Conservation (phyloP, 2,888 invertebrate species). For the Omphaloscelis lunosa region DNA sequence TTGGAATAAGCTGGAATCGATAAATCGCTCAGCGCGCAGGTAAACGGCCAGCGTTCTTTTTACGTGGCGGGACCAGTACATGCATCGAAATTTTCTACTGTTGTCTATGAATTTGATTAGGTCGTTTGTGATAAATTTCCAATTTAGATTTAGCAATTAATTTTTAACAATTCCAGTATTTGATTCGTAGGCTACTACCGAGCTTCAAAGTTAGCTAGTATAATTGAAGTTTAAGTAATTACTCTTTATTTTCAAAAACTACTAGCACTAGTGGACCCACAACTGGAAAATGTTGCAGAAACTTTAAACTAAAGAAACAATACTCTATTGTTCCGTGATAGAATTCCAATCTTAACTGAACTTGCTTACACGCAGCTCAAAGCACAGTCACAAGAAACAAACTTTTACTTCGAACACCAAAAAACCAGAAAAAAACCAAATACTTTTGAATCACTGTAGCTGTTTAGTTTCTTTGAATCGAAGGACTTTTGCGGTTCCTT, state of each 20-base stretch:
- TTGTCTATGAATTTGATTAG: background rate
- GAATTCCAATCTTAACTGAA: slow-evolving; percentile 34
- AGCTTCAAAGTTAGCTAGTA: background rate
- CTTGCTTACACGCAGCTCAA: slow-evolving; percentile 22
- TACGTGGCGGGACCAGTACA: no score
- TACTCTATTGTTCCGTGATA: slow-evolving; percentile 32
- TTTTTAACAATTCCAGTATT: no score
- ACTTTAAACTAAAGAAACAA: slow-evolving; percentile 37
- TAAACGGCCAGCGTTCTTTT: no score
- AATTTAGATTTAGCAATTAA: background rate
- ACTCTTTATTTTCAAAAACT: slow-evolving; percentile 10
- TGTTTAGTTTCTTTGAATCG: slow-evolving; percentile 29
- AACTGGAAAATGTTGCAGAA: slow-evolving; percentile 29
- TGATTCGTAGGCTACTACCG: background rate
- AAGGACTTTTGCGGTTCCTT: slow-evolving; percentile 7
- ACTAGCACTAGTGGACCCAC: background rate
- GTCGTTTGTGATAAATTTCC: background rate
- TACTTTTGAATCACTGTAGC: slow-evolving; percentile 27
- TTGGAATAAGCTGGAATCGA: no score
- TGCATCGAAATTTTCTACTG: background rate
- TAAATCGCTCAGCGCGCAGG: no score
- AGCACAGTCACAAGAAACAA: slow-evolving; percentile 48
- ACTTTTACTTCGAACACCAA: slow-evolving; percentile 16
- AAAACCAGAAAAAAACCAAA: no score
- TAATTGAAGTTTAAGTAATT: slow-evolving; percentile 22